A percentile compares a stretch with the other conserved stretches of the same genome.
Evolutionary conservation across 2,888 invertebrate species (phyloP).

Genomic region (Nemotelus pantherinus): DNA sequence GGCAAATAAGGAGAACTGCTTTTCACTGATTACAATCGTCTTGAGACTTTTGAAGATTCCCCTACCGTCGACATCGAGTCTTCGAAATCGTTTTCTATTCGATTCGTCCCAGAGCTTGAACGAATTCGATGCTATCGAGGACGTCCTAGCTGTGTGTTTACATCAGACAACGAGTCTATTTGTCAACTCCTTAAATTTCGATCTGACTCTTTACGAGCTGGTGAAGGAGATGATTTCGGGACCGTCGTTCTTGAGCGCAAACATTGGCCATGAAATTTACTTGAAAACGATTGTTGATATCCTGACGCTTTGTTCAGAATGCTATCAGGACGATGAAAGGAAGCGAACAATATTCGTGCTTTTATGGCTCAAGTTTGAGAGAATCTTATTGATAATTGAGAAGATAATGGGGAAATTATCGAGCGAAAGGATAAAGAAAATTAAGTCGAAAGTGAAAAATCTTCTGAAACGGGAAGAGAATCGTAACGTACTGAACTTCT

Average conservation of each 20-base stretch:
- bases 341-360: slow-evolving; percentile 67
- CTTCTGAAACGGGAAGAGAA: slow-evolving; percentile 68
- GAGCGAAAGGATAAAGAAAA: slow-evolving; percentile 53
- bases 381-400: slow-evolving; percentile 66
- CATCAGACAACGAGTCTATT: slow-evolving; percentile 46
- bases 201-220: slow-evolving; percentile 58
- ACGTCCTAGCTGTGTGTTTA: slow-evolving; percentile 64
- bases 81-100: slow-evolving; percentile 62
- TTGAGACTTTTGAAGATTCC: slow-evolving; percentile 70
- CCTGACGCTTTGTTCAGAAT: slow-evolving; percentile 67
- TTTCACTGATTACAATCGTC: slow-evolving; percentile 70
- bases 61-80: slow-evolving; percentile 66
- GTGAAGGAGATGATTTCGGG: slow-evolving; percentile 67
- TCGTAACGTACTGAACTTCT: slow-evolving; percentile 69
- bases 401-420: slow-evolving; percentile 65
- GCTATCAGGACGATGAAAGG: slow-evolving; percentile 65
- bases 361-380: slow-evolving; percentile 73
- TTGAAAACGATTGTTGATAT: slow-evolving; percentile 67
- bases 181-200: slow-evolving; percentile 51
- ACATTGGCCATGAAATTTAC: slow-evolving; percentile 72
- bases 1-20: slow-evolving; percentile 68
- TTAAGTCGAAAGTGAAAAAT: slow-evolving; percentile 67
- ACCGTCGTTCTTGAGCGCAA: slow-evolving; percentile 69
- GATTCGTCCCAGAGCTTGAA: slow-evolving; percentile 57
- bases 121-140: slow-evolving; percentile 67